These are phyloP conservation scores for Micropoecilia bifurca DNA, from an alignment of 2,797 vertebrate genomes.

Conservation along the genomic window DNA sequence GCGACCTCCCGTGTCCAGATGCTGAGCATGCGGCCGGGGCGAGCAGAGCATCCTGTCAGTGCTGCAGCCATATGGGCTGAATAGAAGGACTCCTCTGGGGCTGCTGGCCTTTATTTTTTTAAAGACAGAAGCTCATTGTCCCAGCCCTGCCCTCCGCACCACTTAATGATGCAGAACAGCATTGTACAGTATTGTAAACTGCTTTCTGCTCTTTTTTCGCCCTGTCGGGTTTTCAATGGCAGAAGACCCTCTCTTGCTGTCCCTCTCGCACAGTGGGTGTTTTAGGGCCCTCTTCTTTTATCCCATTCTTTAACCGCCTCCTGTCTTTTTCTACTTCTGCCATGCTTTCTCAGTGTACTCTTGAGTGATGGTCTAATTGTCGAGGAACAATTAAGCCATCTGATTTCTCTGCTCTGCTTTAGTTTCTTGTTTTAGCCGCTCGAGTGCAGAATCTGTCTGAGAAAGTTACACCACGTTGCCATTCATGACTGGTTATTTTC, in stretches of 20 bases:
- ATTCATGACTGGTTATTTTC: slow-evolving; percentile 28
- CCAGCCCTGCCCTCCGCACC: slow-evolving; percentile 73
- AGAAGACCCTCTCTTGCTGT: slow-evolving; percentile 68
- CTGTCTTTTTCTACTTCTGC: slow-evolving; percentile 77
- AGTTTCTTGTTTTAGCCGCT: slow-evolving; percentile 74
- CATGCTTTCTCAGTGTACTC: slow-evolving; percentile 74
- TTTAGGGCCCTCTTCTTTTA: slow-evolving; percentile 84
- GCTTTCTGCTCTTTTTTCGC: slow-evolving; percentile 79
- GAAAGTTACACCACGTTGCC: slow-evolving; percentile 36
- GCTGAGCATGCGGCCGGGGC: slow-evolving; percentile 79
- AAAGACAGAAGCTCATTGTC: slow-evolving; percentile 79
- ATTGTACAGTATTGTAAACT: slow-evolving; percentile 88
- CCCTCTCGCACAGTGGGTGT: slow-evolving; percentile 81
- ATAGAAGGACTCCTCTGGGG: slow-evolving; percentile 71
- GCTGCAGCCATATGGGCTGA: slow-evolving; percentile 85
- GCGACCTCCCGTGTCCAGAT: slow-evolving; percentile 85
- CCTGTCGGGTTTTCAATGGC: slow-evolving; percentile 75
- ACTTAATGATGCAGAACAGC: slow-evolving; percentile 85
- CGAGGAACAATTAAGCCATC: slow-evolving; percentile 84
- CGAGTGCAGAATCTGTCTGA: slow-evolving; percentile 73
- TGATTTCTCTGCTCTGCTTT: slow-evolving; percentile 78
- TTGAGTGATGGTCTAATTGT: slow-evolving; percentile 85
- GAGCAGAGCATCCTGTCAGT: slow-evolving; percentile 73
- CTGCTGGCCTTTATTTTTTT: slow-evolving; percentile 67
- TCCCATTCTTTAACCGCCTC: slow-evolving; percentile 75